Evolutionary conservation across 2,113 vertebrate genomes (phyloP), one percentile per base, ranked within the genome.

Genomic region (Garra rufa): DNA sequence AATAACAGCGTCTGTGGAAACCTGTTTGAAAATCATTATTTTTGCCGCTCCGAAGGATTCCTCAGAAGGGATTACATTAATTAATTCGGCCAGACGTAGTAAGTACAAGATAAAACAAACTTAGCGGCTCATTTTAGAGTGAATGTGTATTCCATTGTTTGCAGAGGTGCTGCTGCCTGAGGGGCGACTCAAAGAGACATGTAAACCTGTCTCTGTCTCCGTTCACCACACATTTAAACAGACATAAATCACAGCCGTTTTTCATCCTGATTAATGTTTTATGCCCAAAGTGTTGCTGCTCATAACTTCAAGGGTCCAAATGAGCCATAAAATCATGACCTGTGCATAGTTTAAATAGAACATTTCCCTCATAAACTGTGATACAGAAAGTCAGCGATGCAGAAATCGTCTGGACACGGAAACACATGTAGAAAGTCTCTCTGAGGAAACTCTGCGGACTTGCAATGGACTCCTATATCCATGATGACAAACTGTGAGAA

Each of bases 241-340:
- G 57, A 88, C 86, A 84, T 92, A 91, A 93, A 94, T 94, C 89
- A 91, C 88, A 89, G 63, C 86, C 75, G 89, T 88, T 90, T 90
- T 92, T 93, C 91, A 90, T 89, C 67, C 87, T 75, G 24, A 46
- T 59, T 87, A 83, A 88, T 85, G 69, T 89, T 93, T 93, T 87
- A 91, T 90, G 88, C 90, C 87, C 74, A 86, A 90, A 90, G 87
- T 88, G 86, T 88, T 90, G 86, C 85, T 87, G 86, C 89, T 89
- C 86, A 21, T 89, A 88, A 90, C 86, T 89, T 88, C 74, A 87
- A 88, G 83, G 78, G 89, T 76, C 81, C 85, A 91, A 91, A 92
- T 91, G 90, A 91, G 89, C 83, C 87, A 88, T 89, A 86, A 85
- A 88, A 89, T 74, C 67, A 88, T 86, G 89, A 89, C 88, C 88